Base-by-base conservation (phyloP, 1,140 invertebrate species). In the Danaus melanippus region DNA sequence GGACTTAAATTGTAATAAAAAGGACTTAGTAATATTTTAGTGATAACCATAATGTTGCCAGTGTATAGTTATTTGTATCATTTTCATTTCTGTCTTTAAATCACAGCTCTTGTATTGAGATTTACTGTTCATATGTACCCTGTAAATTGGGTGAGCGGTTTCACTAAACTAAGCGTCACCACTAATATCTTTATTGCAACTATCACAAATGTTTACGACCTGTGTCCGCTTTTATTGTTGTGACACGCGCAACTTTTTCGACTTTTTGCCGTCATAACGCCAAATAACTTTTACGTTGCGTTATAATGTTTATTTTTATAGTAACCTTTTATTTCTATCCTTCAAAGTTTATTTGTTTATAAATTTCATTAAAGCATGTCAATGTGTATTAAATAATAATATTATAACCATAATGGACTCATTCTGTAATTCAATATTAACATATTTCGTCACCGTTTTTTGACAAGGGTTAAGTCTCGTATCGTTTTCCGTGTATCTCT, bases 391-490 rank as follows among this genome's bases (percentile, higher is more conserved):
- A 32, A 32, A 32, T 32, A 32, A 32, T 32, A 32, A 32, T 32
- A 32, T 32, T 5, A 32, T 32, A 32, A 32, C 21, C 21, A 4
- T 32, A 32, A 32, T 32, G 2, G 7, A 32, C 4, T 32, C 21
- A 32, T 32, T 32, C 6, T 7, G 21, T 32, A 32, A 32, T 32
- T 1, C 21, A 32, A 32, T 32, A 32, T 32, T 32, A 32, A 32
- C 21, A 32, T 32, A 32, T 32, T 32, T 32, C 21, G 2, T 32
- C 7, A 32, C 6, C 21, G 21, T 53, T 57, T 48, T 57, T 70
- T 77, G 74, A 77, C 68, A 66, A 71, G 74, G 74, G 74, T 77
- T 64, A 69, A 69, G 66, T 68, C 73, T 75, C 67, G 66, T 69
- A 63, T 64, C 58, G 49, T 64, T 60, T 70, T 73, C 64, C 70